These are phyloP conservation scores for Synaphobranchus kaupii DNA, from an alignment of 2,797 vertebrate genomes.

Conservation along the genomic window DNA sequence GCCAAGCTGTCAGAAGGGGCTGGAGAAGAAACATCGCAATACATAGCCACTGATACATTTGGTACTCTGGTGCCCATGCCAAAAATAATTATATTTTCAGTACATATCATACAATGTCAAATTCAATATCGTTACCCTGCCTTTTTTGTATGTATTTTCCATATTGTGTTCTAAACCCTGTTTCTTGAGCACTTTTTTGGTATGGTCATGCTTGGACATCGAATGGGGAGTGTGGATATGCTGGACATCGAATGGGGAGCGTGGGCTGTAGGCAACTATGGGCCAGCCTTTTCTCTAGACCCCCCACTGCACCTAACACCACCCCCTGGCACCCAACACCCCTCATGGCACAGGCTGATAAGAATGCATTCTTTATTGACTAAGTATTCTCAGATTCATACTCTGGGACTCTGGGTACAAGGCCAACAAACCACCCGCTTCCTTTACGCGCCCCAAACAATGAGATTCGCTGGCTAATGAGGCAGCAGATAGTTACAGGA, in stretches of 20 bases:
- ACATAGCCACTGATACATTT: no score
- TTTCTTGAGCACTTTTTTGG: no score
- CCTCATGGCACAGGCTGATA: conserved; percentile 40
- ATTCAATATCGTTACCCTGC: neutral
- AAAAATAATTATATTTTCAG: no score
- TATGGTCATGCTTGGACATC: no score
- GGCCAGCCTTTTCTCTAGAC: neutral
- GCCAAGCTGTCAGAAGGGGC: neutral
- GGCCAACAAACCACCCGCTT: conserved; percentile 42
- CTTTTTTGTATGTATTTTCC: neutral
- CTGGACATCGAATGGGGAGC: neutral
- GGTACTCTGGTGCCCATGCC: no score
- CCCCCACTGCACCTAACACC: conserved; percentile 15
- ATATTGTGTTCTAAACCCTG: neutral
- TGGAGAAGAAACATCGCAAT: neutral
- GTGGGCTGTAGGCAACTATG: neutral
- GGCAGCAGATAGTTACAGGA: conserved; percentile 33
- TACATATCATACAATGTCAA: neutral
- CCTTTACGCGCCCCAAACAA: conserved; percentile 56
- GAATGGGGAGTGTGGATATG: neutral
- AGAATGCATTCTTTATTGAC: conserved; percentile 50
- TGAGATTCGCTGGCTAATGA: conserved; percentile 45
- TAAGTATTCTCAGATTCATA: conserved; percentile 54
- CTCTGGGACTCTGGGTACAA: conserved; percentile 42
- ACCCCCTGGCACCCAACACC: neutral